phyloP scores from a whole-genome alignment of 1,140 invertebrate species.

The Mycetomoellerius zeteki region DNA sequence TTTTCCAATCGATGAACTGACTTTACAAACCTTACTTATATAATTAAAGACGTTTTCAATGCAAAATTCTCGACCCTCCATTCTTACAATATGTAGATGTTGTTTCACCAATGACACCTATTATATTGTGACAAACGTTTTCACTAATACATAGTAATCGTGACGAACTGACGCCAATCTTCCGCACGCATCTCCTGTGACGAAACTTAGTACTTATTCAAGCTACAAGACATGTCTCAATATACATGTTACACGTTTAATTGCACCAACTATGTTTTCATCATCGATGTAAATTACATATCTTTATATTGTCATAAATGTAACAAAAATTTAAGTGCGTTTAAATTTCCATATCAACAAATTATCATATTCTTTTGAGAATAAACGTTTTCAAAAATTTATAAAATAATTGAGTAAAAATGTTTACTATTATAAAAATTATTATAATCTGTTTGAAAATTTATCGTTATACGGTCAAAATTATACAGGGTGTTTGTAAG shows the following conservation, averaged over 20 bases:
- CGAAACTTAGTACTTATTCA: constrained; percentile 48
- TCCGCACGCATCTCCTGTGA: constrained; percentile 46
- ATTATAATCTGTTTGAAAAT: constrained; percentile 9
- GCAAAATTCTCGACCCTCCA: constrained; percentile 39
- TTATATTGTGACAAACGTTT: constrained; percentile 59
- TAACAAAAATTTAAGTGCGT: constrained; percentile 7
- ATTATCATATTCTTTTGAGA: neutral
- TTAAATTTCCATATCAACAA: neutral
- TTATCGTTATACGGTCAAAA: neutral
- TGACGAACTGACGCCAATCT: constrained; percentile 44
- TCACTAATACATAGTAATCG: constrained; percentile 58
- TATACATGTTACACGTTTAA: constrained; percentile 29
- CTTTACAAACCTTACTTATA: constrained; percentile 50
- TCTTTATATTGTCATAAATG: neutral
- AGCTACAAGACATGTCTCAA: constrained; percentile 37
- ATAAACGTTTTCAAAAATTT: neutral
- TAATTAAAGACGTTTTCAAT: constrained; percentile 53
- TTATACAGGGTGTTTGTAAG: too few relatives aligned
- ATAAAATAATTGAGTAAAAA: neutral
- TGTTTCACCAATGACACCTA: constrained; percentile 52
- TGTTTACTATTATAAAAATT: neutral
- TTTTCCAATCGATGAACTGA: constrained; percentile 37
- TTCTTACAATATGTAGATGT: constrained; percentile 48
- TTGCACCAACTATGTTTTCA: constrained; percentile 16
- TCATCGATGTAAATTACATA: neutral